Evolutionary conservation across 1,140 invertebrate genomes (phyloP).

Genomic region (Chironomus striatipennis): DNA sequence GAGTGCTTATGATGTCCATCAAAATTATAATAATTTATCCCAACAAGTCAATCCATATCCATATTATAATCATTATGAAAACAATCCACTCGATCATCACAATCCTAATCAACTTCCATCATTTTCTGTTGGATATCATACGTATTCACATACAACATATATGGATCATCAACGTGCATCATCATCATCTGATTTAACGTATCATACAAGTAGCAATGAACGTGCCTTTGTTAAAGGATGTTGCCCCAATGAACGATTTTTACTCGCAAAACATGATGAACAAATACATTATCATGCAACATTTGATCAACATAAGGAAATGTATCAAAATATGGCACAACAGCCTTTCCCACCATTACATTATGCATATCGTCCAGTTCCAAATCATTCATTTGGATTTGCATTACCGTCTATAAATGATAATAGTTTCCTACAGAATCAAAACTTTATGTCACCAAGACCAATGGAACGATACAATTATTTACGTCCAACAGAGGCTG

Average conservation of each 20-base stretch:
- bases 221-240: not conserved
- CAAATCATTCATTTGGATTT: not conserved
- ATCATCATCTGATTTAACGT: not conserved
- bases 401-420: not conserved
- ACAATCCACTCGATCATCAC: too few species aligned
- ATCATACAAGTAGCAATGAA: conserved; percentile 8
- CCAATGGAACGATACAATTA: not conserved
- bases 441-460: not conserved
- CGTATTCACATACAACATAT: not conserved
- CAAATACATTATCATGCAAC: not conserved
- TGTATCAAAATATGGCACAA: conserved; percentile 1
- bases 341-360: not conserved
- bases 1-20: not conserved
- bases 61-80: too few species aligned
- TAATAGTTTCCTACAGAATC: not conserved
- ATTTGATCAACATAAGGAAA: not conserved
- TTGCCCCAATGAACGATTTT: not conserved
- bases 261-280: not conserved
- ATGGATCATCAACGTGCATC: not conserved
- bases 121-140: not conserved
- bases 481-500: conserved; percentile 5
- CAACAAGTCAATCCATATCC: too few species aligned
- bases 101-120: not conserved
- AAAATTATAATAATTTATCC: not conserved
- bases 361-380: not conserved